Base-by-base conservation (phyloP, 1,140 invertebrate genomes). In the Rhysida immarginata region DNA sequence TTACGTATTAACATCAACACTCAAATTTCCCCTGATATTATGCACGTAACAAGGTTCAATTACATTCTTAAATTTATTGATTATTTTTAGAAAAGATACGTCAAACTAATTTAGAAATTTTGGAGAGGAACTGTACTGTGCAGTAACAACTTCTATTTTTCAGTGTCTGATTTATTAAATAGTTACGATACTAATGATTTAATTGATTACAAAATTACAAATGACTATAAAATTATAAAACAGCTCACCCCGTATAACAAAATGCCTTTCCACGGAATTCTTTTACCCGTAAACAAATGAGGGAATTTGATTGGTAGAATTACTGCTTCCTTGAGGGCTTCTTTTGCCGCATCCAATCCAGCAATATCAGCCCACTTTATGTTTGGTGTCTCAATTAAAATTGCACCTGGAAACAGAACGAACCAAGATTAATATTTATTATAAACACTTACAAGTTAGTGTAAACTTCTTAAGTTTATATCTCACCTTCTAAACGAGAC, bases 301-400 rank as follows among this genome's bases (percentile, higher is more conserved):
- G 96, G 96, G 69, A 99, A 99, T 70, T 94, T 95, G 53, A 99
- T 98, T 1, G 96, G 96, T 61, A 99, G 70, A 66, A 99, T 99
- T 24, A 99, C 96, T 63, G 96, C 96, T 75, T 99, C 96, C 70
- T 99, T 99, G 20, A 99, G 74, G 16, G 96, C 92, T 74, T 98
- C 94, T 71, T 99, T 99, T 16, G 96, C 96, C 55, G 79, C 82
- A 69, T 98, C 92, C 23, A 99, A 75, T 2, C 96, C 96, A 65
- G 96, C 94, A 2, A 99, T 93, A 75, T 99, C 96, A 54, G 83
- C 86, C 96, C 96, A 99, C 65, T 92, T 87, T 0, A 98, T 82
- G 70, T 95, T 83, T 1, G 94, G 93, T 63, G 89, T 93, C 69
- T 99, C 96, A 52, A 96, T 87, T 1, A 99, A 84, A 69, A 99